These are phyloP conservation scores for Dinocampus coccinellae DNA, from an alignment of 2,888 invertebrate genomes.

Conservation along the genomic window DNA sequence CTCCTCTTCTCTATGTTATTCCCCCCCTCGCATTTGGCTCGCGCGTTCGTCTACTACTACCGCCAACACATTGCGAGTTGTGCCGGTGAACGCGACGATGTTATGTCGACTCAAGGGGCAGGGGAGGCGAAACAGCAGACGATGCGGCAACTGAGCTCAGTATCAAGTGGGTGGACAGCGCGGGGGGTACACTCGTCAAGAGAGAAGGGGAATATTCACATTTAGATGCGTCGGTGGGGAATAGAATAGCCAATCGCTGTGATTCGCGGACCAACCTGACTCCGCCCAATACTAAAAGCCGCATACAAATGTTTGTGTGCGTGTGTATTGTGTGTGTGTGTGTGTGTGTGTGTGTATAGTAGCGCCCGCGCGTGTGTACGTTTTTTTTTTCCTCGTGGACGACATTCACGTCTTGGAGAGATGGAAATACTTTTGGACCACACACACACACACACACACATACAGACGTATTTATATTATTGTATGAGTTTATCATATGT, in stretches of 20 bases:
- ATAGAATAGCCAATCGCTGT: constrained; percentile 64
- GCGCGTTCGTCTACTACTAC: too few relatives aligned
- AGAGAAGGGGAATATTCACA: constrained; percentile 17
- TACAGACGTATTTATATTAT: too few relatives aligned
- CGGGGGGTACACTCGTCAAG: too few relatives aligned
- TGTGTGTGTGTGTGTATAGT: too few relatives aligned
- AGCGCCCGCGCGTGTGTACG: constrained; percentile 3
- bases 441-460: too few relatives aligned
- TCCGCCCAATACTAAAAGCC: constrained; percentile 56
- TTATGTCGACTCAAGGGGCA: constrained; percentile 67
- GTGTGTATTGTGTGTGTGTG: too few relatives aligned
- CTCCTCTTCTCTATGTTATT: too few relatives aligned
- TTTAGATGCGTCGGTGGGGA: constrained; percentile 64
- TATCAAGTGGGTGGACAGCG: neutral
- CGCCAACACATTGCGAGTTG: too few relatives aligned
- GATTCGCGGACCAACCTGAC: constrained; percentile 57
- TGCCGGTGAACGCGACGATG: constrained; percentile 70
- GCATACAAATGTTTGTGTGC: constrained; percentile 45
- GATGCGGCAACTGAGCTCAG: too few relatives aligned
- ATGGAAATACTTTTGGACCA: constrained; percentile 16
- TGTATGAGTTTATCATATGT: too few relatives aligned
- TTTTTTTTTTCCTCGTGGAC: constrained; percentile 28
- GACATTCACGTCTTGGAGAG: neutral
- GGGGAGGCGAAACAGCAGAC: constrained; percentile 44
- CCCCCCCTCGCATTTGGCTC: too few relatives aligned